Conservation (phyloP, 2,797 vertebrate genomes). For the Lagocephalus sceleratus region DNA sequence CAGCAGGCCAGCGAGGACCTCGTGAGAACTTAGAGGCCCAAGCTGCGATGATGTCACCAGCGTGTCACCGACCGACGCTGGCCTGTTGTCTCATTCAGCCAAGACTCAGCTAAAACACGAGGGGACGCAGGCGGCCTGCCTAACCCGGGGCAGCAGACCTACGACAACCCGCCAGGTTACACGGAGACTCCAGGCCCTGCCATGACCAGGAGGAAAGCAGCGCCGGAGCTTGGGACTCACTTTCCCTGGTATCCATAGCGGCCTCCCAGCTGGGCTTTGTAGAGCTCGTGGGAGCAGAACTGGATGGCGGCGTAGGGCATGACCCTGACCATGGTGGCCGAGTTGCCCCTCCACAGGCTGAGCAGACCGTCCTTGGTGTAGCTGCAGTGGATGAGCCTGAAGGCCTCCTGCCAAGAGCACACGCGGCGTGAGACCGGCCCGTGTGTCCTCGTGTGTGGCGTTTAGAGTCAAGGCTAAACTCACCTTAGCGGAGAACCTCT, state of each 20-base stretch:
- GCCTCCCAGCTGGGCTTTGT: slow-evolving; percentile 85
- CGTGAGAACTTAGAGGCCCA: too few species aligned
- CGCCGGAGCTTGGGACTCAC: slow-evolving; percentile 71
- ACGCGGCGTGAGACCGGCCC: neutral
- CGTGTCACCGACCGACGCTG: too few species aligned
- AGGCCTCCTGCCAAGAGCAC: slow-evolving; percentile 84
- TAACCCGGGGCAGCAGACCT: too few species aligned
- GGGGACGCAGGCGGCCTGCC: too few species aligned
- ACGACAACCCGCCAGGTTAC: too few species aligned
- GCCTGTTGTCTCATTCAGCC: too few species aligned
- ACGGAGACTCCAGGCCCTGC: too few species aligned
- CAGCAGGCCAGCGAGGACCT: too few species aligned
- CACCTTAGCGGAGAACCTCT: slow-evolving; percentile 95
- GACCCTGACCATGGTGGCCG: slow-evolving; percentile 95
- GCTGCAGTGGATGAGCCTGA: slow-evolving; percentile 86
- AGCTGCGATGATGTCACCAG: too few species aligned
- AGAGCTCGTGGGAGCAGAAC: slow-evolving; percentile 94
- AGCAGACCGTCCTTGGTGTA: slow-evolving; percentile 90
- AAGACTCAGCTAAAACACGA: too few species aligned
- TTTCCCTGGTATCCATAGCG: slow-evolving; percentile 91
- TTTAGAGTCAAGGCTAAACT: slow-evolving; percentile 50
- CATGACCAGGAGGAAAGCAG: too few species aligned
- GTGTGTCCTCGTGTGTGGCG: neutral
- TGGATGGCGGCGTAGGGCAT: slow-evolving; percentile 96
- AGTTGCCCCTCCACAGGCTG: slow-evolving; percentile 95